Conservation (phyloP, 1,140 invertebrate genomes). For the Saxidomus purpurata region DNA sequence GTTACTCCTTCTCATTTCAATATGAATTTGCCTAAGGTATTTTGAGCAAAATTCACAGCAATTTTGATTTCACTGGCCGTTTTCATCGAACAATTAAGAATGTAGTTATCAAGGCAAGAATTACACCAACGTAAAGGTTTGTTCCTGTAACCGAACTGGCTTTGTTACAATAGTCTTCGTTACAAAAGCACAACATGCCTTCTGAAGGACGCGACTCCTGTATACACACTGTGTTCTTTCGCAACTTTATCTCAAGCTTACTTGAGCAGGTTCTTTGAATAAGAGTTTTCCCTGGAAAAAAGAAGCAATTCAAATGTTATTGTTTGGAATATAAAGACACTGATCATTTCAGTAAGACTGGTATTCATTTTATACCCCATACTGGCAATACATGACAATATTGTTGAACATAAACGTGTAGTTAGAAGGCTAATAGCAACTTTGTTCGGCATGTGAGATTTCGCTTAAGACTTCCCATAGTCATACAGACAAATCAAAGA, state of each 20-base stretch:
- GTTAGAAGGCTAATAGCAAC: no score
- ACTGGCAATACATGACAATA: no score
- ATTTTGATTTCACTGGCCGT: background rate
- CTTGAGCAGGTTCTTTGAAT: slow-evolving; percentile 66
- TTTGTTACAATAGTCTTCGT: slow-evolving; percentile 85
- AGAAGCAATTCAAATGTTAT: background rate
- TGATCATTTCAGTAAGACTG: no score
- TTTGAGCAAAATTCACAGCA: background rate
- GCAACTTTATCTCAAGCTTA: slow-evolving; percentile 63
- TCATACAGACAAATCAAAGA: no score
- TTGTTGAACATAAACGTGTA: no score
- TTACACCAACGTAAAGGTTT: background rate
- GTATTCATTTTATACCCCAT: no score
- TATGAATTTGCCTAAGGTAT: no score
- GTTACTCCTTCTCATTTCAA: no score
- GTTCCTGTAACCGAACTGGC: slow-evolving; percentile 7
- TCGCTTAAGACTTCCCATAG: no score
- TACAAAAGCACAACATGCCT: slow-evolving; percentile 95
- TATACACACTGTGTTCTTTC: slow-evolving; percentile 68
- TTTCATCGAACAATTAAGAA: background rate
- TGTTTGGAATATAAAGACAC: background rate
- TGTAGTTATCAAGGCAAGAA: slow-evolving; percentile 11
- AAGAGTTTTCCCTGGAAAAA: slow-evolving; percentile 61
- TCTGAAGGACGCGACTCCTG: slow-evolving; percentile 87
- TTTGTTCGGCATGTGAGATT: no score